Evolutionary conservation across 1,140 invertebrate genomes (phyloP), one percentile per base, ranked within the genome.

Genomic region (Drosophila arawakana): DNA sequence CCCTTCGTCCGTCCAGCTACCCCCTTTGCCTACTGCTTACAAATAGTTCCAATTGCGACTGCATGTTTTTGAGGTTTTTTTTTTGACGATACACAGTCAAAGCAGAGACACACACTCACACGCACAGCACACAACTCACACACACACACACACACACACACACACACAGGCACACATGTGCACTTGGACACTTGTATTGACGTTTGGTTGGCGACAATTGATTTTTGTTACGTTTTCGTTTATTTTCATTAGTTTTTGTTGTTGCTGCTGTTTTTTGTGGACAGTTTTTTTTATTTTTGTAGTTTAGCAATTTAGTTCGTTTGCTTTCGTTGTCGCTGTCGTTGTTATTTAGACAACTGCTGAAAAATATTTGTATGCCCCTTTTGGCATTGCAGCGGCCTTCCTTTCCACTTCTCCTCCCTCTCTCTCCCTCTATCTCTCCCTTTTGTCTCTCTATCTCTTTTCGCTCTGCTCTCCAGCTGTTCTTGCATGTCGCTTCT

Each of bases 161-260:
- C 37, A 49, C 10, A 66, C 57, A 66, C 34, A 49, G 55, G 61
- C 41, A 80, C 47, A 77, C 35, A 43, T 43, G 71, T 35, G 66
- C 47, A 78, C 82, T 63, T 67, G 72, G 54, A 71, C 82, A 88
- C 84, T 79, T 80, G 78, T 89, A 89, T 89, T 89, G 84, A 89
- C 84, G 78, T 89, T 89, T 89, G 76, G 84, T 84, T 89, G 84
- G 80, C 84, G 84, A 89, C 84, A 88, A 88, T 88, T 88, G 84
- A 88, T 88, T 88, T 88, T 88, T 88, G 80, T 88, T 88, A 89
- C 84, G 83, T 88, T 88, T 88, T 88, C 84, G 85, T 89, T 84
- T 89, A 84, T 88, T 88, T 88, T 80, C 71, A 81, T 88, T 88
- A 76, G 57, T 78, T 82, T 55, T 73, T 75, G 78, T 82, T 65